These are phyloP conservation scores for Cyclina sinensis DNA, from an alignment of 1,140 invertebrate genomes.

Conservation along the genomic window DNA sequence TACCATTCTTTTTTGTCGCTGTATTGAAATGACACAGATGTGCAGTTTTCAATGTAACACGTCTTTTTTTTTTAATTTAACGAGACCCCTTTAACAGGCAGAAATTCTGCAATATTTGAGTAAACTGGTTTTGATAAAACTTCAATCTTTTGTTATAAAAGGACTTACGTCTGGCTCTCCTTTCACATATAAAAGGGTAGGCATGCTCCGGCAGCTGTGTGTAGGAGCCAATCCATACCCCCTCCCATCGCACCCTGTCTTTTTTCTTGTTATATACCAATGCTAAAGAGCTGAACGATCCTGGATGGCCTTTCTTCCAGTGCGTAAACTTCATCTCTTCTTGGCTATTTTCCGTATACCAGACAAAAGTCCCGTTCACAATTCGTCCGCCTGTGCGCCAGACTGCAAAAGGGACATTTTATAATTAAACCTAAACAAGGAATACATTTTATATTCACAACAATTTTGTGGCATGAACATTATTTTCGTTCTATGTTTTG, in stretches of 20 bases:
- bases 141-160: no score
- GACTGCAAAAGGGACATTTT: conserved; percentile 22
- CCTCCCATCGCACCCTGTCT: conserved; percentile 73
- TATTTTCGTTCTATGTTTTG: no score
- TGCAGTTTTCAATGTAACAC: no score
- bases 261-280: conserved; percentile 66
- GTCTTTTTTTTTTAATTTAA: no score
- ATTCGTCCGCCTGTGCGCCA: conserved; percentile 79
- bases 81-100: no score
- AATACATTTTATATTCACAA: no score
- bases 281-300: conserved; percentile 69
- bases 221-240: conserved; percentile 77
- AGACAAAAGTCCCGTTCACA: conserved; percentile 76
- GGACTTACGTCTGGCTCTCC: conserved; percentile 78
- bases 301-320: conserved; percentile 74
- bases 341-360: conserved; percentile 69
- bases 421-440: no score
- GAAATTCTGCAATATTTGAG: no score
- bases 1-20: no score
- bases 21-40: no score
- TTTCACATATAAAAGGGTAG: conserved; percentile 80
- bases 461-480: no score
- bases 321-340: conserved; percentile 71
- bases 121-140: no score
- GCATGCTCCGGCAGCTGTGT: conserved; percentile 72